Percentiles rank a stretch among this genome's conserved stretches.
These are phyloP conservation scores for Sebastes nivosus DNA, from an alignment of 2,797 vertebrate species.

Conservation along the genomic window DNA sequence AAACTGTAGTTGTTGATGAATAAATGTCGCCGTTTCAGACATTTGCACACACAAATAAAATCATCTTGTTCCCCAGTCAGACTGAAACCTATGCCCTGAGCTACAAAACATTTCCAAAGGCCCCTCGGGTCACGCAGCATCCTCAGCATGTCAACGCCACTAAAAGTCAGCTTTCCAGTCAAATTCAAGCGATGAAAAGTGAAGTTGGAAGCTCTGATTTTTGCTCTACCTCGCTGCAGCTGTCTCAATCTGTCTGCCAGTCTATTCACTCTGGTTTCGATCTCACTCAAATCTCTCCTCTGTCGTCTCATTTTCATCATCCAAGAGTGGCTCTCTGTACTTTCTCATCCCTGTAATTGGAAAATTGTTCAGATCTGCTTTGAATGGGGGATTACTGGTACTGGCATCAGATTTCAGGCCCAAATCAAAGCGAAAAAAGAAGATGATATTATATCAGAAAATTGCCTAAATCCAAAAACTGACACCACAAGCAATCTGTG, in stretches of 20 bases:
- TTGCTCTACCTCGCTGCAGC: background rate
- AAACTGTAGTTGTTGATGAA: background rate
- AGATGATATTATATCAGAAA: slow-evolving; percentile 23
- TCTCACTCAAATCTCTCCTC: slow-evolving; percentile 16
- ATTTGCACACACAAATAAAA: background rate
- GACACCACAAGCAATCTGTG: background rate
- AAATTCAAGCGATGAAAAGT: slow-evolving; percentile 10
- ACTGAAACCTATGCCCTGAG: background rate
- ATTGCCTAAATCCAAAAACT: slow-evolving; percentile 24
- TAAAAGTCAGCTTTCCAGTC: slow-evolving; percentile 22
- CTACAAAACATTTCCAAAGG: background rate
- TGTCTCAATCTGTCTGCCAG: background rate
- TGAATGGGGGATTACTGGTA: slow-evolving; percentile 34
- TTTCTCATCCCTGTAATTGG: slow-evolving; percentile 48
- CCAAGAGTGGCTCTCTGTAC: slow-evolving; percentile 5
- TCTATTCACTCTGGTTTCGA: slow-evolving; percentile 6
- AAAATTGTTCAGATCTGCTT: slow-evolving; percentile 38
- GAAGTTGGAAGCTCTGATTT: background rate
- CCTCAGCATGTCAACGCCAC: background rate
- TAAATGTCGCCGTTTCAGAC: slow-evolving; percentile 14
- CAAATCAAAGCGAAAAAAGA: background rate
- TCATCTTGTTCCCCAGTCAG: background rate
- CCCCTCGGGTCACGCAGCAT: slow-evolving; percentile 8
- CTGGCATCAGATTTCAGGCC: slow-evolving; percentile 25
- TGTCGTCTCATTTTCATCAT: slow-evolving; percentile 36